Conservation (phyloP, 2,113 vertebrate species). For the Oryzias celebensis region DNA sequence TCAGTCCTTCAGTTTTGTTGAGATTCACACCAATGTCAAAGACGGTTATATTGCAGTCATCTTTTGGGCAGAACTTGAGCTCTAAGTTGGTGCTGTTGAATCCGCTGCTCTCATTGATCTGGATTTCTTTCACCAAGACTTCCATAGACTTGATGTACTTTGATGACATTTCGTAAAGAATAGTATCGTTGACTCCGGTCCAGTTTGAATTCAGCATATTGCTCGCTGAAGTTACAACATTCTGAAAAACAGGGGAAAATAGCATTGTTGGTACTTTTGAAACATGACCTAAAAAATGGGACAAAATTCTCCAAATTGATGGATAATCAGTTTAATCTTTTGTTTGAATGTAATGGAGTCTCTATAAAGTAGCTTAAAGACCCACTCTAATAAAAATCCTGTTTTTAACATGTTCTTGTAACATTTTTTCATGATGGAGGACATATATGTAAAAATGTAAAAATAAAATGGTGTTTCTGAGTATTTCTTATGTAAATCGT, state of each 20-base stretch:
- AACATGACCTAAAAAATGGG: not conserved
- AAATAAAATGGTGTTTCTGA: no score
- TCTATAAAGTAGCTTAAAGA: no score
- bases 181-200: not conserved
- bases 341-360: no score
- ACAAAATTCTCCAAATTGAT: no score
- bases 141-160: conserved; percentile 80
- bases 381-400: no score
- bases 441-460: no score
- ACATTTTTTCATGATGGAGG: no score
- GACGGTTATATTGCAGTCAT: conserved; percentile 35
- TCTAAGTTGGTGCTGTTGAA: conserved; percentile 48
- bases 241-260: conserved; percentile 70
- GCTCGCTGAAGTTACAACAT: conserved; percentile 74
- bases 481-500: no score
- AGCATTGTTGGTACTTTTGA: not conserved
- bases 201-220: conserved; percentile 68
- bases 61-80: conserved; percentile 43
- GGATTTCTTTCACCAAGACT: conserved; percentile 75
- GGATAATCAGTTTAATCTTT: no score
- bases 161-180: conserved; percentile 50
- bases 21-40: conserved; percentile 49
- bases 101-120: conserved; percentile 47
- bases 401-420: no score
- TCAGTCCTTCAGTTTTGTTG: conserved; percentile 3